Evolutionary conservation across 2,113 vertebrate species (phyloP), one percentile per base, ranked within the genome.

Genomic region (Panthera leo): DNA sequence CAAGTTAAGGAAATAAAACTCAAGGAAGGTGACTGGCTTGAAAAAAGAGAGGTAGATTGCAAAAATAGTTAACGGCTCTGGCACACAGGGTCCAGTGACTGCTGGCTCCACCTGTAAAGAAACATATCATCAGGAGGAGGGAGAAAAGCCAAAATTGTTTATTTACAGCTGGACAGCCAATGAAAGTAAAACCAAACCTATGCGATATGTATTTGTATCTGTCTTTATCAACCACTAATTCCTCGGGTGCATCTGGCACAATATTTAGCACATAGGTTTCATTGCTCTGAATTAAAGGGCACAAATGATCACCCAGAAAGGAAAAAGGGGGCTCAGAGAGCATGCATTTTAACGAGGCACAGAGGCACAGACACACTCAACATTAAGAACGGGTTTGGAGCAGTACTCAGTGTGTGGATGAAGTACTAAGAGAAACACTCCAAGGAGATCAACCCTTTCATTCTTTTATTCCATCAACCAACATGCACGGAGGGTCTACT

Each of bases 1-100:
- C 63, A 61, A 88, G 85, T 75, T 68, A 82, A 85, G 70, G 91
- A 93, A 88, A 82, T 89, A 88, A 89, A 75, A 48, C 55, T 7
- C 89, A 45, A 55, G 3, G 29, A 39, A 85, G 19, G 5, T 25
- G 80, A 80, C 45, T 92, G n/a, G 45, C 55, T 90, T 89, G 84
- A 85, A 16, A 71, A 91, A 71, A 9, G 12, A 82, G 86, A 70
- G 13, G 29, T 70, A 36, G 34, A 68, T 12, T 5, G 3, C 61
- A 92, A 71, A 58, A 73, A 29, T 9, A 16, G 25, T 79, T 65
- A 21, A 70, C 58, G 3, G 11, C 4, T 93, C 67, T 79, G 10
- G 31, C 29, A 96, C 39, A 34, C 7, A 8, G 29, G 29, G 25
- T 36, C 51, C 15, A 5, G 7, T 11, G 29, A 58, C 61, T 58